Conservation (phyloP, 1,140 invertebrate species). For the Doryteuthis pealeii region DNA sequence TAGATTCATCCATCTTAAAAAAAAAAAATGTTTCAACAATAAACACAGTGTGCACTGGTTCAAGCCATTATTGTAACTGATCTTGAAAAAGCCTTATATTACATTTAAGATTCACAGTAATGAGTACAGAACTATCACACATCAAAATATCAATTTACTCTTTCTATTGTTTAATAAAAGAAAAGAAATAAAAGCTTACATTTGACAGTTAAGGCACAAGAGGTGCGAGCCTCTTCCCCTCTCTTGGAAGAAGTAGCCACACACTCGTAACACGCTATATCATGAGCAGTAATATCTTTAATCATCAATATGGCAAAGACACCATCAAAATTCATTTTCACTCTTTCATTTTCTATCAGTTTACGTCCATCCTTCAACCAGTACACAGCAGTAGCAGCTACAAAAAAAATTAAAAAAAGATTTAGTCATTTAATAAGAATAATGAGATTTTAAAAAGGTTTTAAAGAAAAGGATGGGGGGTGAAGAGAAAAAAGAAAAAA, state of each 20-base stretch:
- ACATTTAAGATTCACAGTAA: too few species aligned
- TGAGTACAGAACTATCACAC: too few species aligned
- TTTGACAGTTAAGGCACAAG: slow-evolving; percentile 41
- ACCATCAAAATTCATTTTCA: slow-evolving; percentile 43
- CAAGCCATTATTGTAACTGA: too few species aligned
- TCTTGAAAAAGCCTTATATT: too few species aligned
- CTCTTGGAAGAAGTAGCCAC: slow-evolving; percentile 38
- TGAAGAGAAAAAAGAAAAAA: too few species aligned
- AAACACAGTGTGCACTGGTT: too few species aligned
- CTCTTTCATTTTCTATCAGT: slow-evolving; percentile 27
- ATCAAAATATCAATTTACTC: too few species aligned
- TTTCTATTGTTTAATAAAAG: too few species aligned
- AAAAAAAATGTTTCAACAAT: too few species aligned
- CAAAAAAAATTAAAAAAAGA: not conserved
- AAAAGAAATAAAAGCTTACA: slow-evolving; percentile 27
- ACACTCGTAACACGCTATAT: slow-evolving; percentile 52
- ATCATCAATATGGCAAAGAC: slow-evolving; percentile 41
- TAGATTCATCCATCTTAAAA: too few species aligned
- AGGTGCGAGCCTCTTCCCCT: slow-evolving; percentile 45
- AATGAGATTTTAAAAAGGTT: too few species aligned
- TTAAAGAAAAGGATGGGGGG: too few species aligned
- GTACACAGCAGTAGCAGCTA: slow-evolving; percentile 37
- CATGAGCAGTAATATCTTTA: slow-evolving; percentile 31
- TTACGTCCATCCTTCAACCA: slow-evolving; percentile 49
- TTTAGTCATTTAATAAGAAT: not conserved